Conservation (phyloP, 2,888 invertebrate genomes). For the Lasioglossum lativentre region DNA sequence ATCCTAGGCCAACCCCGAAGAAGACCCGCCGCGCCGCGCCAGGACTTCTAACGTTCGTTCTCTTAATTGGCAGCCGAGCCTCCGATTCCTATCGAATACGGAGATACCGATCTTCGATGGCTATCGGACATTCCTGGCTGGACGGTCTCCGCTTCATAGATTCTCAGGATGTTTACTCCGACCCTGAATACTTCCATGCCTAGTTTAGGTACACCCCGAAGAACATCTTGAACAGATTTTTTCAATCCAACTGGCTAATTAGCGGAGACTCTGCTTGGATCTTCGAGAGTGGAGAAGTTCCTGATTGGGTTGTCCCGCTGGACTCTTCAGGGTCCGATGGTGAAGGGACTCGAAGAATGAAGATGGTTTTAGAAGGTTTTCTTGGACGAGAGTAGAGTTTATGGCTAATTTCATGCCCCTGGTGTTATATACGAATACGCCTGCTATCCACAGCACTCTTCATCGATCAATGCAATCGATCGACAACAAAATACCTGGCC, state of each 20-base stretch:
- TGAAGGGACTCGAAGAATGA: not conserved
- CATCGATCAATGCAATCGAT: too few relatives aligned
- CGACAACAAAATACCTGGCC: too few relatives aligned
- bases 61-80: not conserved
- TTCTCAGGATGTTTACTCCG: not conserved
- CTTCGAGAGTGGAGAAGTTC: not conserved
- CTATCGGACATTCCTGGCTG: constrained; percentile 3
- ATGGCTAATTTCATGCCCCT: too few relatives aligned
- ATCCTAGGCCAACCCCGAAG: not conserved
- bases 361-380: too few relatives aligned
- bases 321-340: not conserved
- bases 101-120: constrained; percentile 3
- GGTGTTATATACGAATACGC: too few relatives aligned
- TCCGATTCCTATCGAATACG: not conserved
- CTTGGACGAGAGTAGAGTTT: too few relatives aligned
- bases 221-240: not conserved
- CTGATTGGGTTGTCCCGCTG: not conserved
- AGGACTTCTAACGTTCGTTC: not conserved
- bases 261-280: not conserved
- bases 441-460: too few relatives aligned
- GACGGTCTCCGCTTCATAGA: constrained; percentile 12
- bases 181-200: not conserved
- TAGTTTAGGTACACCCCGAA: not conserved
- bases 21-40: not conserved
- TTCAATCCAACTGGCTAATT: not conserved